A percentile compares a stretch with the other conserved stretches of the same genome.
Evolutionary conservation across 1,140 invertebrate species (phyloP).

Genomic region (Rhyacophila brunnea): DNA sequence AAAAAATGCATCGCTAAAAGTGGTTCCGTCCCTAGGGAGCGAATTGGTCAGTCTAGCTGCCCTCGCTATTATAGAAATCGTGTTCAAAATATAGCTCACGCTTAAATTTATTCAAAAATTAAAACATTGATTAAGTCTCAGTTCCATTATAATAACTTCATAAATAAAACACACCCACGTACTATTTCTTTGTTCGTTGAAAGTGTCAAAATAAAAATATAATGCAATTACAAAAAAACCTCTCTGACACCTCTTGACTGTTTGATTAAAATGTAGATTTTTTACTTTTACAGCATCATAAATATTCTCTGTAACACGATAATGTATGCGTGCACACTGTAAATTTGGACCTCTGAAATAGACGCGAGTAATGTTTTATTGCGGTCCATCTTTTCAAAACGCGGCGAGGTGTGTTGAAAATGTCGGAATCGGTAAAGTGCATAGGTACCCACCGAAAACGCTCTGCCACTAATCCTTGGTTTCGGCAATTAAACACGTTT

Average conservation of each 20-base stretch:
- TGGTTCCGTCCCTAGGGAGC: no score
- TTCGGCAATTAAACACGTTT: slow-evolving; percentile 35
- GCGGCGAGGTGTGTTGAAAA: background rate
- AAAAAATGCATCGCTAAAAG: no score
- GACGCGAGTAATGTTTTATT: slow-evolving; percentile 14
- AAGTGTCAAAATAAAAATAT: no score
- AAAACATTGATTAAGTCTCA: no score
- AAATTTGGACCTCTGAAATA: slow-evolving; percentile 1
- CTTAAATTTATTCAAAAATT: no score
- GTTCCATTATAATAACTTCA: no score
- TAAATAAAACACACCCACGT: no score
- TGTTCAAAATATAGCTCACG: no score
- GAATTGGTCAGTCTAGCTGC: no score
- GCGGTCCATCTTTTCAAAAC: slow-evolving; percentile 2
- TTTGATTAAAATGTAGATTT: slow-evolving; percentile 27
- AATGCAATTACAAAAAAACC: no score
- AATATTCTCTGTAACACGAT: slow-evolving; percentile 10
- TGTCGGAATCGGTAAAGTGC: background rate
- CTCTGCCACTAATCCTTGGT: slow-evolving; percentile 20
- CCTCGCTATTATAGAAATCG: no score
- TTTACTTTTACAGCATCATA: slow-evolving; percentile 25
- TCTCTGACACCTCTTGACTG: background rate
- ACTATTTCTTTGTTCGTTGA: no score
- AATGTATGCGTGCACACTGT: slow-evolving; percentile 1
- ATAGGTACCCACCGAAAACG: background rate